Evolutionary conservation across 2,888 invertebrate species (phyloP).

Genomic region (Dinocampus coccinellae): DNA sequence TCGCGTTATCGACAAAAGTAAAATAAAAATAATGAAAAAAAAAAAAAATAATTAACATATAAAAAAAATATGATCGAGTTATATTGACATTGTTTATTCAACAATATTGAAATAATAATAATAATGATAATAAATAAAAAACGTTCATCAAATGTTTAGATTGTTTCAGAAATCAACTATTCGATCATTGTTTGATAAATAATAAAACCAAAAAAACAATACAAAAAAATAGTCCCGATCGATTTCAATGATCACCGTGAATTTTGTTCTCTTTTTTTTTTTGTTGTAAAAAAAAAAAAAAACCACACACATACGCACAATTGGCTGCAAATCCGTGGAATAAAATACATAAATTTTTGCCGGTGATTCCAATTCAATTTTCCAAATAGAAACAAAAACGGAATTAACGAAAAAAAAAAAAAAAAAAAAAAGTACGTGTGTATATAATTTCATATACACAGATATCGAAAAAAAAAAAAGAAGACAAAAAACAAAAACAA

Average conservation of each 20-base stretch:
- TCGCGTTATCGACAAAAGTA: constrained; percentile 7
- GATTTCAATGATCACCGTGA: background rate
- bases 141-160: constrained; percentile 48
- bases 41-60: background rate
- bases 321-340: no score
- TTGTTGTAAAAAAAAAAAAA: background rate
- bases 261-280: no score
- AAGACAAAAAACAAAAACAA: no score
- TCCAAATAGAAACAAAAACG: background rate
- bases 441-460: background rate
- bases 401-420: no score
- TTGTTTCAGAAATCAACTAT: constrained; percentile 60
- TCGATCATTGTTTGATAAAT: background rate
- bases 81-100: background rate
- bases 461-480: background rate
- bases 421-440: background rate
- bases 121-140: no score
- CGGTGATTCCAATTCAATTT: background rate
- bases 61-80: no score
- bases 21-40: no score
- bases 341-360: background rate
- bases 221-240: no score
- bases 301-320: no score
- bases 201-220: background rate
- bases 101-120: background rate